These are phyloP conservation scores for Brachionus koreanus DNA, from an alignment of 1,140 invertebrate genomes.

Conservation along the genomic window DNA sequence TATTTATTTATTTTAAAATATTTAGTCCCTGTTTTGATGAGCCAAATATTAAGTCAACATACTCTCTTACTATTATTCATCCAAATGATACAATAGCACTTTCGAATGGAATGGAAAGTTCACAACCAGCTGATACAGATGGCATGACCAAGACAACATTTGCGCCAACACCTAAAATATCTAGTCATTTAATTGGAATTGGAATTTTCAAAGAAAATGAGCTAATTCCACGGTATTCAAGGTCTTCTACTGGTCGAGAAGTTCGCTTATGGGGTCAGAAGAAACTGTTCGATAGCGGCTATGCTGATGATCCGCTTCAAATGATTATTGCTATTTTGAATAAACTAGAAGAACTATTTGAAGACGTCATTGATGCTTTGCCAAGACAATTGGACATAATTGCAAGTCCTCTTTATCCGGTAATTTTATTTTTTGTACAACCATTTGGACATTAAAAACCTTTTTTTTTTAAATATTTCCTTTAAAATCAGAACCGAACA, in stretches of 20 bases:
- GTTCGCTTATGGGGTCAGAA: constrained; percentile 1
- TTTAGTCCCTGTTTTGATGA: constrained; percentile 45
- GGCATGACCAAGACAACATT: constrained; percentile 11
- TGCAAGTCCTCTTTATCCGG: constrained; percentile 28
- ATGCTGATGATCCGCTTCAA: constrained; percentile 1
- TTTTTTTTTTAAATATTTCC: background rate
- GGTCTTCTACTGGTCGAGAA: background rate
- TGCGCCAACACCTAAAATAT: background rate
- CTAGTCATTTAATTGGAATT: constrained; percentile 7
- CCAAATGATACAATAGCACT: constrained; percentile 8
- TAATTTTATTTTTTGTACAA: background rate
- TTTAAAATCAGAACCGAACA: no score
- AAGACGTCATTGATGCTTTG: constrained; percentile 14
- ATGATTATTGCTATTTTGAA: constrained; percentile 13
- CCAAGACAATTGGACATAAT: constrained; percentile 28
- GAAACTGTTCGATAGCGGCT: background rate
- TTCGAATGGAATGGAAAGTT: constrained; percentile 10
- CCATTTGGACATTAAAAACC: background rate
- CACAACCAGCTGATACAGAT: background rate
- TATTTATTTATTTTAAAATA: background rate
- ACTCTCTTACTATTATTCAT: background rate
- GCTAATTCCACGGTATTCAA: background rate
- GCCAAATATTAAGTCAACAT: constrained; percentile 22
- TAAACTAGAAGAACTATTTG: background rate
- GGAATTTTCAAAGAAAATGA: constrained; percentile 19